A percentile compares a stretch with the other conserved stretches of the same genome.
Evolutionary conservation across 92 coral and sea anemone species (phyloP).

Genomic region (Palythoa caribaeorum): DNA sequence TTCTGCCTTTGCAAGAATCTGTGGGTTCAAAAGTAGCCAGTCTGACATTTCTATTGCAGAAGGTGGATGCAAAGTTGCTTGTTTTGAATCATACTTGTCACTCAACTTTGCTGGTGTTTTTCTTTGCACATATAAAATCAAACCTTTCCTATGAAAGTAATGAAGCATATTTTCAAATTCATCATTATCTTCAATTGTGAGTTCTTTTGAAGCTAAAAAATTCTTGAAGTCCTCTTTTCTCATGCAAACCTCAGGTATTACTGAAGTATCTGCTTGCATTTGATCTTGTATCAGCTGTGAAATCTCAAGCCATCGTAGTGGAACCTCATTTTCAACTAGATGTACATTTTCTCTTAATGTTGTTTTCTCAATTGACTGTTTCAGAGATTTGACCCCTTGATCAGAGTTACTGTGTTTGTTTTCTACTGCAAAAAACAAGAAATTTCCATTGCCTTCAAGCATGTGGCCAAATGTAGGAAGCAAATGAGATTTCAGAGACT

Average conservation of each 20-base stretch:
- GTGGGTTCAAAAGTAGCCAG: conserved; percentile 30
- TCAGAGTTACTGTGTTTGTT: neutral
- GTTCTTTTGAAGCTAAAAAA: neutral
- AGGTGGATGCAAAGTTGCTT: neutral
- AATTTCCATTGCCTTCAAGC: neutral
- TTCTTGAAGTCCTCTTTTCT: neutral
- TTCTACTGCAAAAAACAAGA: conserved; percentile 3
- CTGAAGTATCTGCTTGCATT: neutral
- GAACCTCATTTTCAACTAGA: conserved; percentile 19
- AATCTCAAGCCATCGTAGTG: conserved; percentile 19
- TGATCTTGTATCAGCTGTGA: neutral
- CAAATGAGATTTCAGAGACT: neutral
- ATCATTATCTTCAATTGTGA: neutral
- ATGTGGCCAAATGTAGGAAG: neutral
- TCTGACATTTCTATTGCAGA: neutral
- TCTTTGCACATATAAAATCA: conserved; percentile 23
- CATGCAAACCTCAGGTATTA: neutral
- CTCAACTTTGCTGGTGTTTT: conserved; percentile 3
- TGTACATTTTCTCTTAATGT: neutral
- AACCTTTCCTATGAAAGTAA: conserved; percentile 16
- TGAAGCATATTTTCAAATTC: conserved; percentile 41
- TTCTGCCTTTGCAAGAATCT: conserved; percentile 29
- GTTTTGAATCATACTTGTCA: neutral
- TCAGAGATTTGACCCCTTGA: neutral
- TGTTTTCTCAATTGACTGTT: neutral